A percentile compares a stretch with the other conserved stretches of the same genome.
phyloP scores from a whole-genome alignment of 1,140 invertebrate species.

The Drosophila ohnishii region DNA sequence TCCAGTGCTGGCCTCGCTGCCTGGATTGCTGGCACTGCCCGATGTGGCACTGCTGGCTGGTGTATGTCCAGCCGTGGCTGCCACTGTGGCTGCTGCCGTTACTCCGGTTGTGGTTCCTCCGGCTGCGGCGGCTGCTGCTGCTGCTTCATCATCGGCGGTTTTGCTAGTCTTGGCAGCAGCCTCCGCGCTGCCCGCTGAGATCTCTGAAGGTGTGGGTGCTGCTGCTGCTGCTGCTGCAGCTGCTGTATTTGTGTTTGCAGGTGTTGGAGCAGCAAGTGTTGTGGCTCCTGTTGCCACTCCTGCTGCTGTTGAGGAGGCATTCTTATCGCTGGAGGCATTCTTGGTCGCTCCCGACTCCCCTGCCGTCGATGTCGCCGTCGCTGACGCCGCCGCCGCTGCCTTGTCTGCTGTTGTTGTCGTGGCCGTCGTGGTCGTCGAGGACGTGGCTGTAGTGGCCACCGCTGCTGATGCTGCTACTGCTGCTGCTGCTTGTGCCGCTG shows the following conservation, averaged over 20 bases:
- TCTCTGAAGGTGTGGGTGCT: constrained; percentile 37
- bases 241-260: constrained; percentile 5
- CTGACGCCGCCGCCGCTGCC: neutral
- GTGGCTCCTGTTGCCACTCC: constrained; percentile 12
- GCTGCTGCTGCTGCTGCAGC: constrained; percentile 33
- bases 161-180: constrained; percentile 36
- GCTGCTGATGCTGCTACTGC: neutral
- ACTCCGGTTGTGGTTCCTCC: neutral
- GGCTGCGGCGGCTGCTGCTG: neutral
- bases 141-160: constrained; percentile 29
- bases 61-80: constrained; percentile 6
- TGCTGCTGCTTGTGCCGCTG: neutral
- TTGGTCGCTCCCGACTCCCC: no score
- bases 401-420: constrained; percentile 29
- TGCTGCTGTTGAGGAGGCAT: constrained; percentile 6
- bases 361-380: neutral
- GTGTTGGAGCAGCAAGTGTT: constrained; percentile 2
- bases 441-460: neutral
- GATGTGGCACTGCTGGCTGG: constrained; percentile 15
- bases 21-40: constrained; percentile 1
- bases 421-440: neutral
- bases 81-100: constrained; percentile 6
- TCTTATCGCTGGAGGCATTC: constrained; percentile 17
- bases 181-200: constrained; percentile 45
- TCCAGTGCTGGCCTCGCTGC: constrained; percentile 11